Conservation (phyloP, 2,113 vertebrate genomes). For the Triplophysa tibetana region DNA sequence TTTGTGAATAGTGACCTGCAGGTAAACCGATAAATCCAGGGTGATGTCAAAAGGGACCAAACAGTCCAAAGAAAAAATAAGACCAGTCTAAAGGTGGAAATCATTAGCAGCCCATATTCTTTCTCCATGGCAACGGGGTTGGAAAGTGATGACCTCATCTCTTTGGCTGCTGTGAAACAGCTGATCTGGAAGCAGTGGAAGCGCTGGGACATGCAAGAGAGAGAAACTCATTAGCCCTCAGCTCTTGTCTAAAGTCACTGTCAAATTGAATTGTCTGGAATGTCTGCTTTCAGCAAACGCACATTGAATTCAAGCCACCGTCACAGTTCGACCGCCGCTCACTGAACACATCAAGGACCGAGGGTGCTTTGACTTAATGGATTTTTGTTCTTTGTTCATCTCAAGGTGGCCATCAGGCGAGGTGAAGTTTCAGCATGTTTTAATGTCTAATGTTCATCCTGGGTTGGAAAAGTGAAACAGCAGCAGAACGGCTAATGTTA, state of each 20-base stretch:
- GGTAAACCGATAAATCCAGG: background rate
- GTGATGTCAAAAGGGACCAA: conserved; percentile 5
- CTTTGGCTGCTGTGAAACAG: conserved; percentile 47
- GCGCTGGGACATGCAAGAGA: conserved; percentile 41
- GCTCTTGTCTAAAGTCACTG: conserved; percentile 35
- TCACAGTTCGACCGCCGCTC: background rate
- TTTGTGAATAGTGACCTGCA: background rate
- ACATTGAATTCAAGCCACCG: conserved; percentile 6
- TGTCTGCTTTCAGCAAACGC: conserved; percentile 31
- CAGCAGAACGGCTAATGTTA: conserved; percentile 13
- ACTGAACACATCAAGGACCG: background rate
- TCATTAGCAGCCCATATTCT: conserved; percentile 37
- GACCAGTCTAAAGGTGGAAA: conserved; percentile 32
- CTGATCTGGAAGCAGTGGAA: conserved; percentile 51
- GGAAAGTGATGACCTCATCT: conserved; percentile 52
- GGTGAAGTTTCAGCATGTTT: conserved; percentile 27
- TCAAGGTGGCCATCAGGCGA: conserved; percentile 10
- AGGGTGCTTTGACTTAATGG: background rate
- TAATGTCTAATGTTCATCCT: conserved; percentile 7
- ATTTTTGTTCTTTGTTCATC: conserved; percentile 7
- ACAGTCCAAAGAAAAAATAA: conserved; percentile 36
- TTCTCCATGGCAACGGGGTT: conserved; percentile 51
- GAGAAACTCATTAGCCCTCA: conserved; percentile 49
- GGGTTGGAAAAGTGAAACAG: background rate
- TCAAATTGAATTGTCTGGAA: conserved; percentile 42